These are phyloP conservation scores for Meriones psammophilus DNA, from an alignment of 2,797 vertebrate species.

Conservation along the genomic window DNA sequence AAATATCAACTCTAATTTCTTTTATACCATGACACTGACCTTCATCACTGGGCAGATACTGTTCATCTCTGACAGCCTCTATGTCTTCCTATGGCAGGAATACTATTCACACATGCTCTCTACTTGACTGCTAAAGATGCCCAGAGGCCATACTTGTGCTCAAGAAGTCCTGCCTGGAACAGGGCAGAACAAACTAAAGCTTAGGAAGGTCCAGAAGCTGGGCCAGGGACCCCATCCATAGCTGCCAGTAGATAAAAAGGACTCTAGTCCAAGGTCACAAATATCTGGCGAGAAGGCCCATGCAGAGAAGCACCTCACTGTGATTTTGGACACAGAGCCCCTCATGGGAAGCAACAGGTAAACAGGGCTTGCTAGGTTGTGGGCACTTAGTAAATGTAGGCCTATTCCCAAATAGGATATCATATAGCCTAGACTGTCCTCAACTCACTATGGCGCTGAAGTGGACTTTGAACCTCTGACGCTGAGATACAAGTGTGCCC, in stretches of 20 bases:
- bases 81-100: constrained; percentile 95
- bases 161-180: constrained; percentile 88
- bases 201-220: constrained; percentile 37
- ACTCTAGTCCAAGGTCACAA: constrained; percentile 35
- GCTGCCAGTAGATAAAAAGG: constrained; percentile 61
- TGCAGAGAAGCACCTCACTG: neutral
- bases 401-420: neutral
- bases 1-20: constrained; percentile 99
- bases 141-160: constrained; percentile 95
- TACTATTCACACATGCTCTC: constrained; percentile 95
- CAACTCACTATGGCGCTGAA: neutral
- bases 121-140: constrained; percentile 94
- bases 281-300: constrained; percentile 27
- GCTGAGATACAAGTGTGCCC: no score
- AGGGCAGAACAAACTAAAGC: constrained; percentile 58
- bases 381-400: constrained; percentile 74
- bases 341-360: constrained; percentile 26
- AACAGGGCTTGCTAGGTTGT: constrained; percentile 65
- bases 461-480: neutral
- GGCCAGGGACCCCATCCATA: constrained; percentile 20
- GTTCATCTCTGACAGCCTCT: constrained; percentile 97
- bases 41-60: constrained; percentile 92
- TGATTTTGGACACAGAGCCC: constrained; percentile 39
- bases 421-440: neutral
- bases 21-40: constrained; percentile 97